Base-by-base conservation (phyloP, 2,888 invertebrate species). In the Troides aeacus region DNA sequence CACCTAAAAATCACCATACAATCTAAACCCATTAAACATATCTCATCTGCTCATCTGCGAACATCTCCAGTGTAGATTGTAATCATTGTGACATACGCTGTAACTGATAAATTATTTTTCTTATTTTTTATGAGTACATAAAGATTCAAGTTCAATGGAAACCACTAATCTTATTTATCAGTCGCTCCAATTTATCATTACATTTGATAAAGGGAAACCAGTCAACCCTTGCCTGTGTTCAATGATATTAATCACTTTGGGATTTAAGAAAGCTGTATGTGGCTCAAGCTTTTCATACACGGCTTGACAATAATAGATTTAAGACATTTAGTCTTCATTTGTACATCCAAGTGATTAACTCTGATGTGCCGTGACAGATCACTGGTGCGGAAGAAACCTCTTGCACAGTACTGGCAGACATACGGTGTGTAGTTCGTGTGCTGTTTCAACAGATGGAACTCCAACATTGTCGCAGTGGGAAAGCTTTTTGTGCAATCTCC, bases 401-500 rank as follows among this genome's bases (percentile, higher is more conserved):
- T 79, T 0, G 88, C 83, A 69, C 93, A 93, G 69, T 90, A 86
- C 58, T 82, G 85, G 72, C 93, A 93, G 2, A 89, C 74, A 56
- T 86, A 90, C 0, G 93, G 93, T 2, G 91, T 90, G 58, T 87
- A 86, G 68, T 92, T 88, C 1, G 89, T 87, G 62, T 93, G 93
- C 70, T 88, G 83, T 76, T 93, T 93, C 18, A 92, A 75, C 12
- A 92, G 77, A 72, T 93, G 93, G 73, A 88, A 92, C 76, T 92
- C 90, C 50, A 93, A 74, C 90, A 93, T 90, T 57, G 83, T 82
- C 0, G 87, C 87, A 0, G 85, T 87, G 0, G 92, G 92, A 62
- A 93, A 93, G 1, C 88, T 85, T 66, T 84, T 85, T 0, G 77
- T 80, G 69, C 93, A 93, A 18, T 89, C 87, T 12, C 87, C 88